These are phyloP conservation scores for Trichoplusia ni DNA, from an alignment of 1,140 invertebrate genomes.

Conservation along the genomic window DNA sequence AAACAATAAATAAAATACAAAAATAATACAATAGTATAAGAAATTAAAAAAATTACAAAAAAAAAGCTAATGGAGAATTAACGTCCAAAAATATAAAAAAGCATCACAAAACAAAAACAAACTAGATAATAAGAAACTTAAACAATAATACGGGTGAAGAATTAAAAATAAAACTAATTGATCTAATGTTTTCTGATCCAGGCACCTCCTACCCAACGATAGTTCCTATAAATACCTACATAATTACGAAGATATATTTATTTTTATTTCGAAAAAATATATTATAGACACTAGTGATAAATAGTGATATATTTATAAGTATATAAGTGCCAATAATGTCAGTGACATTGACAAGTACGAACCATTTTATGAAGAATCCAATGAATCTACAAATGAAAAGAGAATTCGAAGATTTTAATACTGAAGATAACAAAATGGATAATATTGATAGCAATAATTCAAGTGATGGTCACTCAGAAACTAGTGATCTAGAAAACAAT, in stretches of 20 bases:
- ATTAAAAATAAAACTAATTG: constrained; percentile 30
- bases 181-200: constrained; percentile 57
- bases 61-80: no score
- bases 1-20: no score
- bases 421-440: constrained; percentile 60
- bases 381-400: constrained; percentile 74
- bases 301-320: constrained; percentile 69
- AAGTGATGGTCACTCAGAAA: constrained; percentile 68
- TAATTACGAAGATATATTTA: constrained; percentile 76
- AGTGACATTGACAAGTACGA: constrained; percentile 68
- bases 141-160: constrained; percentile 65
- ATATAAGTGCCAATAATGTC: constrained; percentile 71
- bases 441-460: constrained; percentile 60
- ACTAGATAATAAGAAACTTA: constrained; percentile 35
- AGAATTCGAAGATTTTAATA: constrained; percentile 68
- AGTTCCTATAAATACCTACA: constrained; percentile 82
- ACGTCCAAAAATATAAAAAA: not conserved
- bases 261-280: constrained; percentile 68
- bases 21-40: no score
- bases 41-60: no score
- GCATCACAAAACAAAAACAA: not conserved
- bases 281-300: constrained; percentile 58
- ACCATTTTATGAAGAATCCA: constrained; percentile 67
- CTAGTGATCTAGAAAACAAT: constrained; percentile 75
- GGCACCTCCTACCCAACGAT: constrained; percentile 80